These are phyloP conservation scores for Holothuria glaberrima DNA, from an alignment of 35 echinoderm and acorn worm genomes.

Conservation along the genomic window DNA sequence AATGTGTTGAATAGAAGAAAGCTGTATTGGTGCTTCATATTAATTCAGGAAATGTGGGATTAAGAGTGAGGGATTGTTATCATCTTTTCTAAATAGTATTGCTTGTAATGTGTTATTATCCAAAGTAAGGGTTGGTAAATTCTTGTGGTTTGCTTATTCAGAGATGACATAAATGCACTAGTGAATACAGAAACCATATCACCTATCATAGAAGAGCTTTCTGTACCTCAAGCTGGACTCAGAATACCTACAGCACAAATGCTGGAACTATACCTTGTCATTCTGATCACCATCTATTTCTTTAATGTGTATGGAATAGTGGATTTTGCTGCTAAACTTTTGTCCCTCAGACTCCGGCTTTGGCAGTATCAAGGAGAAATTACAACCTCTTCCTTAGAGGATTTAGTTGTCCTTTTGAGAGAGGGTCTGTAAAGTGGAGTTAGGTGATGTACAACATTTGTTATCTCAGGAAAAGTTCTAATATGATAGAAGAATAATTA, in stretches of 20 bases:
- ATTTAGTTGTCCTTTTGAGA: background rate
- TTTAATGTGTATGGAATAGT: constrained; percentile 34
- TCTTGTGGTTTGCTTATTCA: background rate
- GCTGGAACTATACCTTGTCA: constrained; percentile 33
- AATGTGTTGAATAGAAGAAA: no score
- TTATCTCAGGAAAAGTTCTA: background rate
- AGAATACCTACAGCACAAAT: background rate
- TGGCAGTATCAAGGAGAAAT: constrained; percentile 43
- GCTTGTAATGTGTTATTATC: no score
- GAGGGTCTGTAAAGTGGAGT: background rate
- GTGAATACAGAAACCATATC: background rate
- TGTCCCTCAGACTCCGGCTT: constrained; percentile 17
- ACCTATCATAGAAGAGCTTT: background rate
- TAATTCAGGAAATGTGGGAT: no score
- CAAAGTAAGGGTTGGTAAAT: background rate
- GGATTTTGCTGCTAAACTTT: constrained; percentile 39
- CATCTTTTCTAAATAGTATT: no score
- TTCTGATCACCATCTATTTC: constrained; percentile 13
- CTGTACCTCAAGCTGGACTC: background rate
- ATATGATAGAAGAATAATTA: background rate
- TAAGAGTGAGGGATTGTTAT: no score
- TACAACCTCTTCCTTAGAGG: background rate
- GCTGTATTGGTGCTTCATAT: no score
- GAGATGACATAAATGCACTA: background rate
- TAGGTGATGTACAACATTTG: background rate